Evolutionary conservation across 1,140 invertebrate species (phyloP).

Genomic region (Nebria ingens): DNA sequence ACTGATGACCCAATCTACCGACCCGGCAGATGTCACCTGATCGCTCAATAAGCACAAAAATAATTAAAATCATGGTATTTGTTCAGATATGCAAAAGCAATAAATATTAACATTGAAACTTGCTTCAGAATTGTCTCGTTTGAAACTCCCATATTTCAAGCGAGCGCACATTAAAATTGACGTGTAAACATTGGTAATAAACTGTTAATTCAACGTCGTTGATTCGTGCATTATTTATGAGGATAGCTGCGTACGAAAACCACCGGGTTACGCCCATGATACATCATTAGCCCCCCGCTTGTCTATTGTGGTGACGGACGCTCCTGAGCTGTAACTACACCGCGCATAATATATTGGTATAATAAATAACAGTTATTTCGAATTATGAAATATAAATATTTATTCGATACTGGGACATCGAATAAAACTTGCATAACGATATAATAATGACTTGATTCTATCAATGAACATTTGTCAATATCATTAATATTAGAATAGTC

Average conservation of each 20-base stretch:
- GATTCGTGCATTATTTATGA: constrained; percentile 6
- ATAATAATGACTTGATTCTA: neutral
- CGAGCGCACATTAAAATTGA: constrained; percentile 2
- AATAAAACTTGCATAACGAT: neutral
- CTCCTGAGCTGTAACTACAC: neutral
- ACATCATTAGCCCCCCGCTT: neutral
- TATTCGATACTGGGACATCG: neutral
- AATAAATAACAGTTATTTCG: neutral
- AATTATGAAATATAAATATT: neutral
- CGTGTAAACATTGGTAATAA: constrained; percentile 3
- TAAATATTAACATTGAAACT: too few relatives aligned
- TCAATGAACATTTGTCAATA: too few relatives aligned
- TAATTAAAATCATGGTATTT: too few relatives aligned
- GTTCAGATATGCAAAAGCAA: neutral
- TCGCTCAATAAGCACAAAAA: too few relatives aligned
- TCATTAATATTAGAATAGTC: too few relatives aligned
- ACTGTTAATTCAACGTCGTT: constrained; percentile 4
- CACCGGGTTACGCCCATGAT: neutral
- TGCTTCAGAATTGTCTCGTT: neutral
- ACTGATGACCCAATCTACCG: too few relatives aligned
- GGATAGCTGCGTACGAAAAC: neutral
- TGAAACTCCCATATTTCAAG: neutral
- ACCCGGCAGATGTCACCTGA: too few relatives aligned
- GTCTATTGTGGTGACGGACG: neutral
- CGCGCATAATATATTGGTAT: neutral